Percentiles rank a stretch among this genome's conserved stretches.
phyloP scores from a whole-genome alignment of 2,797 vertebrate genomes.

The Myiotriccus ornatus region DNA sequence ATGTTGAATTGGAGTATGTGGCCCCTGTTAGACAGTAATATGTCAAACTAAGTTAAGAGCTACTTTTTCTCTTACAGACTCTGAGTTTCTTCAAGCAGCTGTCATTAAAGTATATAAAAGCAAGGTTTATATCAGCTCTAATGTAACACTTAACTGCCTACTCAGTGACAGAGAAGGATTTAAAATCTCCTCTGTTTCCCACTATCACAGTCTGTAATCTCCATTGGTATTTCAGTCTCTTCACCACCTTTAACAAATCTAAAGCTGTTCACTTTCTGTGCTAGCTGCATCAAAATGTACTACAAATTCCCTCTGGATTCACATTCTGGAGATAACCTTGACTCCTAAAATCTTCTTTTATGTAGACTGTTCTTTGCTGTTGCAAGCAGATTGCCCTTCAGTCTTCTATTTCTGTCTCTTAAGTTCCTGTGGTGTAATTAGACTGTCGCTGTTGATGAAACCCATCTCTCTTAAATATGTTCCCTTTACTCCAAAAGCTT shows the following conservation, averaged over 20 bases:
- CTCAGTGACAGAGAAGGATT: not conserved
- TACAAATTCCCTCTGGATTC: not conserved
- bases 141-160: not conserved
- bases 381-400: not conserved
- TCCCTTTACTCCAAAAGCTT: not conserved
- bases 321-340: not conserved
- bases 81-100: not conserved
- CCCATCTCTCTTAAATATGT: not conserved
- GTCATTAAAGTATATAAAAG: not conserved
- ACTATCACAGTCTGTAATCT: not conserved
- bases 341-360: not conserved
- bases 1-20: not conserved
- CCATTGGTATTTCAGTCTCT: slow-evolving; percentile 19
- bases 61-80: not conserved
- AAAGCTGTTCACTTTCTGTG: not conserved
- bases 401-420: slow-evolving; percentile 14
- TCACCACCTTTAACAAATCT: not conserved
- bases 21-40: not conserved
- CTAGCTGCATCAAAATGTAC: not conserved
- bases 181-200: not conserved
- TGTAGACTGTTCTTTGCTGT: not conserved
- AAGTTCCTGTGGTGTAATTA: not conserved
- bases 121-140: not conserved
- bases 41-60: not conserved
- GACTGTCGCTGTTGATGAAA: not conserved